Evolutionary conservation across 2,797 vertebrate genomes (phyloP).

Genomic region (Knipowitschia caucasica): DNA sequence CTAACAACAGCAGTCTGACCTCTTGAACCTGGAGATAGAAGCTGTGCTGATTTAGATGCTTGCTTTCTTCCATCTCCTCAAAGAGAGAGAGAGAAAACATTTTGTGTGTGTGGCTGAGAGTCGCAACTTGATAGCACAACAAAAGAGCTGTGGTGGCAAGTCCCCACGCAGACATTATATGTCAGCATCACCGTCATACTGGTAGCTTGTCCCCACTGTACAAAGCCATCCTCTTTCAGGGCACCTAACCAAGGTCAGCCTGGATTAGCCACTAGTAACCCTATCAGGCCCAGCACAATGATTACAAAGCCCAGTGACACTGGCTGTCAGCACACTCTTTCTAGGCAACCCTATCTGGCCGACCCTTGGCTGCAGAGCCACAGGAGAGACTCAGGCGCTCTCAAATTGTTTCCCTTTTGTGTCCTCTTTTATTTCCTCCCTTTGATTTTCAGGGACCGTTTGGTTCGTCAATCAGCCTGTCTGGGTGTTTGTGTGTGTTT

Average conservation of each 20-base stretch:
- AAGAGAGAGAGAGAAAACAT: conserved; percentile 46
- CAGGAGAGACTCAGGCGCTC: conserved; percentile 74
- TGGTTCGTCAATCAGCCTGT: conserved; percentile 76
- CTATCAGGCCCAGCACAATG: conserved; percentile 81
- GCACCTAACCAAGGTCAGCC: conserved; percentile 78
- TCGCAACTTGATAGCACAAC: conserved; percentile 80
- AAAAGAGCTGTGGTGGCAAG: conserved; percentile 76
- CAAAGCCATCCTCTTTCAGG: conserved; percentile 80
- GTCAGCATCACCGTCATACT: conserved; percentile 77
- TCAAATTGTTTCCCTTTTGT: conserved; percentile 76
- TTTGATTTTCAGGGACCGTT: conserved; percentile 79
- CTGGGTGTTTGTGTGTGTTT: conserved; percentile 62
- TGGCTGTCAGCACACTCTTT: conserved; percentile 82
- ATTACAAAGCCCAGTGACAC: conserved; percentile 83
- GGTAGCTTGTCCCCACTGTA: conserved; percentile 80
- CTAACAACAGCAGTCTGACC: conserved; percentile 68
- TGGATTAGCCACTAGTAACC: conserved; percentile 84
- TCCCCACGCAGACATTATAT: conserved; percentile 77
- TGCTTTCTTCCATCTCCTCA: conserved; percentile 67
- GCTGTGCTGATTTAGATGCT: conserved; percentile 77
- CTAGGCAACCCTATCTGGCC: conserved; percentile 79
- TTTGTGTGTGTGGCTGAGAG: conserved; percentile 59
- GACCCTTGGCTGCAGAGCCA: conserved; percentile 75
- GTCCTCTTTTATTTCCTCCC: conserved; percentile 71
- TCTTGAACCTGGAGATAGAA: conserved; percentile 73